These are phyloP conservation scores for Nineta flava DNA, from an alignment of 2,888 invertebrate genomes.

Conservation along the genomic window DNA sequence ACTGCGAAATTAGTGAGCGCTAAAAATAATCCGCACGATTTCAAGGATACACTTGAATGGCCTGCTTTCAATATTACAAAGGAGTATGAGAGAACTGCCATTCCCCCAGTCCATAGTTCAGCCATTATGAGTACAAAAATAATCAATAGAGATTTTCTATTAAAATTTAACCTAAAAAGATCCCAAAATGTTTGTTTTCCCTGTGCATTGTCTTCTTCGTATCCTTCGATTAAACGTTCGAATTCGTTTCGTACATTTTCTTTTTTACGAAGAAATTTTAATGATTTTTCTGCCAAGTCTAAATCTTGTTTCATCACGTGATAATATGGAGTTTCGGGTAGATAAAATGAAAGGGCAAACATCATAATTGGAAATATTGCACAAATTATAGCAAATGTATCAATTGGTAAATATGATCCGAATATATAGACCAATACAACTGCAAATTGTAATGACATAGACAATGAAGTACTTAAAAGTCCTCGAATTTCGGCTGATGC, in stretches of 20 bases:
- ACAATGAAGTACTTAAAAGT: constrained; percentile 31
- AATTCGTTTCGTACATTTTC: constrained; percentile 21
- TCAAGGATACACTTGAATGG: constrained; percentile 21
- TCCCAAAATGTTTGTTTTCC: too few species aligned
- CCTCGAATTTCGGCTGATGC: constrained; percentile 31
- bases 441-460: constrained; percentile 27
- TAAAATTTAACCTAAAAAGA: constrained; percentile 32
- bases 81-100: constrained; percentile 37
- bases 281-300: background rate
- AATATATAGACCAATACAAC: constrained; percentile 32
- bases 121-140: constrained; percentile 33
- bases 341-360: background rate
- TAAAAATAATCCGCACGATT: background rate
- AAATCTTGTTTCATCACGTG: background rate
- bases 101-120: constrained; percentile 33
- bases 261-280: too few species aligned
- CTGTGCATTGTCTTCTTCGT: constrained; percentile 35
- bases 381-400: too few species aligned
- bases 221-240: constrained; percentile 9
- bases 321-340: constrained; percentile 1
- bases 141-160: constrained; percentile 40
- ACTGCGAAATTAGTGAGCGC: constrained; percentile 33
- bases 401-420: constrained; percentile 26
- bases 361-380: too few species aligned
- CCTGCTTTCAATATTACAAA: constrained; percentile 24